phyloP scores from a whole-genome alignment of 2,113 vertebrate species.

The Dipodomys spectabilis region DNA sequence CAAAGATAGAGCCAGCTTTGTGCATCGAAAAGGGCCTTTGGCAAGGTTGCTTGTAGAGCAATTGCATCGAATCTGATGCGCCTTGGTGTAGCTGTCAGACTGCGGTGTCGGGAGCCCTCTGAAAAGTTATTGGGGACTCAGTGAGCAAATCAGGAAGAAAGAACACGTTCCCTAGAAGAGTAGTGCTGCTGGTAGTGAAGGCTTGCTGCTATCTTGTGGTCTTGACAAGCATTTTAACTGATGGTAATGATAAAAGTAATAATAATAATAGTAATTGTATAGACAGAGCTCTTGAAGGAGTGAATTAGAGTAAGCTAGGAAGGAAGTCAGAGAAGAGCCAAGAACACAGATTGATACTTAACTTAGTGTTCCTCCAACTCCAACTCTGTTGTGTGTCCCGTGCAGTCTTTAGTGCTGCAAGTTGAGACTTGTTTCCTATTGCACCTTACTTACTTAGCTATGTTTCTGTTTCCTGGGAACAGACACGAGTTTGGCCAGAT shows the following conservation, averaged over 20 bases:
- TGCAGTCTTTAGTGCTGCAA: not conserved
- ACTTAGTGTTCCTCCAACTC: not conserved
- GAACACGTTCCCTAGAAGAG: slow-evolving; percentile 89
- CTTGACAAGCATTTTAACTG: slow-evolving; percentile 87
- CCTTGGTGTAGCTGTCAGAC: slow-evolving; percentile 94
- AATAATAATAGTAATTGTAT: slow-evolving; percentile 16
- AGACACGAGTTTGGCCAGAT: not conserved
- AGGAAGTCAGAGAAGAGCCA: slow-evolving; percentile 61
- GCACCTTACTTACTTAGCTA: not conserved
- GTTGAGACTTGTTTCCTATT: not conserved
- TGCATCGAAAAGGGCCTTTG: slow-evolving; percentile 94
- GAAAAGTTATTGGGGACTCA: slow-evolving; percentile 92
- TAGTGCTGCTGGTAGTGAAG: slow-evolving; percentile 81
- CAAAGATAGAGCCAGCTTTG: slow-evolving; percentile 95
- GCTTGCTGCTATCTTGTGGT: slow-evolving; percentile 88
- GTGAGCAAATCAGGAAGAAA: slow-evolving; percentile 92
- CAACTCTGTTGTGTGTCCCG: not conserved
- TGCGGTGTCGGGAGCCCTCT: slow-evolving; percentile 92
- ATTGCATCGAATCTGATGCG: slow-evolving; percentile 89
- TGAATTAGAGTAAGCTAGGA: slow-evolving; percentile 57
- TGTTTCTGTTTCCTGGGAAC: not conserved
- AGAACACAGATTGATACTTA: not conserved
- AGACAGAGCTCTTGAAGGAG: slow-evolving; percentile 81
- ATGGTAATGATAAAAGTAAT: slow-evolving; percentile 58
- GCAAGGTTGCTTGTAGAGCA: slow-evolving; percentile 99